A percentile compares a stretch with the other conserved stretches of the same genome.
Evolutionary conservation across 2,113 vertebrate genomes (phyloP).

Genomic region (Xenopus tropicalis): DNA sequence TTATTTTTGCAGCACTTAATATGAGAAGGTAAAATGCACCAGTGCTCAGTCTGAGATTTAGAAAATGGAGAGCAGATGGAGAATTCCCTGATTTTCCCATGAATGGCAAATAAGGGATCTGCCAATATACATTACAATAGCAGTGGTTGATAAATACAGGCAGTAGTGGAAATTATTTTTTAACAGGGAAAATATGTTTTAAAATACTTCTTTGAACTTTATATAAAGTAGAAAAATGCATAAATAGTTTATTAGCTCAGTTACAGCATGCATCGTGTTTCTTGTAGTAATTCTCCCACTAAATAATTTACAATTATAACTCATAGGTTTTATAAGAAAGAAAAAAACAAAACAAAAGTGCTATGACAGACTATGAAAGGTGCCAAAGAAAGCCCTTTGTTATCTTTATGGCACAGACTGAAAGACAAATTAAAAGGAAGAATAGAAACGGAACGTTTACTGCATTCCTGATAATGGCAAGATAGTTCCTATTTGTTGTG

Average conservation of each 20-base stretch:
- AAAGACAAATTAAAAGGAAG: slow-evolving; percentile 66
- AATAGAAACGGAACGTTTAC: slow-evolving; percentile 62
- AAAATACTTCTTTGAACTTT: too few species aligned
- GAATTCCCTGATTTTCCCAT: too few species aligned
- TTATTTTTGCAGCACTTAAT: too few species aligned
- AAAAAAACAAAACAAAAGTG: slow-evolving; percentile 59
- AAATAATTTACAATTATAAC: slow-evolving; percentile 60
- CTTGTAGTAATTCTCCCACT: slow-evolving; percentile 49
- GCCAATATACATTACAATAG: too few species aligned
- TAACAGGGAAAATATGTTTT: too few species aligned
- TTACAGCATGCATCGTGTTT: slow-evolving; percentile 45
- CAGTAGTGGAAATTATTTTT: too few species aligned
- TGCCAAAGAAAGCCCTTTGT: slow-evolving; percentile 60
- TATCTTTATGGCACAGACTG: slow-evolving; percentile 69
- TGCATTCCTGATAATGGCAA: slow-evolving; percentile 69
- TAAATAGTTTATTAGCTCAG: slow-evolving; percentile 52
- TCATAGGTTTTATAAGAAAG: slow-evolving; percentile 65
- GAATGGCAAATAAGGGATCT: too few species aligned
- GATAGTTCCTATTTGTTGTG: slow-evolving; percentile 62
- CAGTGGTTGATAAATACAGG: too few species aligned
- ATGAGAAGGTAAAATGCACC: too few species aligned
- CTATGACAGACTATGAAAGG: slow-evolving; percentile 48
- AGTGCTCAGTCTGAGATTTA: too few species aligned
- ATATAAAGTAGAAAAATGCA: slow-evolving; percentile 45
- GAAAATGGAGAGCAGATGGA: too few species aligned